A percentile compares a stretch with the other conserved stretches of the same genome.
phyloP scores from a whole-genome alignment of 2,797 vertebrate species.

The Diplodus sargus region DNA sequence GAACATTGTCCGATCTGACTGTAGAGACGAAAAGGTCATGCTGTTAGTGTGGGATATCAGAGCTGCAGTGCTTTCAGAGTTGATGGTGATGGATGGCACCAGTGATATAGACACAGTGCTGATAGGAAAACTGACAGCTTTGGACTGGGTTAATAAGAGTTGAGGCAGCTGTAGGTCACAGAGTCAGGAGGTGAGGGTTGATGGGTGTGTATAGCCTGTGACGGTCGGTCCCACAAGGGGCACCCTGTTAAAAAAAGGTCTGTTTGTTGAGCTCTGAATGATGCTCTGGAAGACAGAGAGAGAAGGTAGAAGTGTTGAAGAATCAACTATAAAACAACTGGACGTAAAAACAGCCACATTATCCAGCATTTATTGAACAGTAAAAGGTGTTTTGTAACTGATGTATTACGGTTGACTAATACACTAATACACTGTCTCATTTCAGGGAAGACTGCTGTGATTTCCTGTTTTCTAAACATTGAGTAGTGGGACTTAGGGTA shows the following conservation, averaged over 20 bases:
- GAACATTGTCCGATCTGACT: slow-evolving; percentile 4
- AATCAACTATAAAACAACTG: background rate
- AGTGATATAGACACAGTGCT: background rate
- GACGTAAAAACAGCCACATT: background rate
- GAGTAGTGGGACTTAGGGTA: background rate
- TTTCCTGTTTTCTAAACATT: background rate
- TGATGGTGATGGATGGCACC: slow-evolving; percentile 47
- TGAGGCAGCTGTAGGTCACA: slow-evolving; percentile 10
- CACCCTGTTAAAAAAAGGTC: background rate
- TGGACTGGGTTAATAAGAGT: slow-evolving; percentile 19
- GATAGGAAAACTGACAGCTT: slow-evolving; percentile 5
- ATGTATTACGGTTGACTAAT: background rate
- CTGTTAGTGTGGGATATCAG: slow-evolving; percentile 27
- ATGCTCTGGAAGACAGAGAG: background rate
- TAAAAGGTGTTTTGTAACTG: background rate
- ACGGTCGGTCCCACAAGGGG: background rate
- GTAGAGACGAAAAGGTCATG: slow-evolving; percentile 33
- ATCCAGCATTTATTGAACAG: background rate
- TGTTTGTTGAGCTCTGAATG: background rate
- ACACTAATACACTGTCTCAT: background rate
- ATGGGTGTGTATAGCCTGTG: slow-evolving; percentile 1
- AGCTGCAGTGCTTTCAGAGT: background rate
- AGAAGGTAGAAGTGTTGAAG: background rate
- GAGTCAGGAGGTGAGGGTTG: background rate
- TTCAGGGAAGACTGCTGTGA: background rate